phyloP scores from a whole-genome alignment of 2,888 invertebrate species.

The Aleiodes leptofemur region DNA sequence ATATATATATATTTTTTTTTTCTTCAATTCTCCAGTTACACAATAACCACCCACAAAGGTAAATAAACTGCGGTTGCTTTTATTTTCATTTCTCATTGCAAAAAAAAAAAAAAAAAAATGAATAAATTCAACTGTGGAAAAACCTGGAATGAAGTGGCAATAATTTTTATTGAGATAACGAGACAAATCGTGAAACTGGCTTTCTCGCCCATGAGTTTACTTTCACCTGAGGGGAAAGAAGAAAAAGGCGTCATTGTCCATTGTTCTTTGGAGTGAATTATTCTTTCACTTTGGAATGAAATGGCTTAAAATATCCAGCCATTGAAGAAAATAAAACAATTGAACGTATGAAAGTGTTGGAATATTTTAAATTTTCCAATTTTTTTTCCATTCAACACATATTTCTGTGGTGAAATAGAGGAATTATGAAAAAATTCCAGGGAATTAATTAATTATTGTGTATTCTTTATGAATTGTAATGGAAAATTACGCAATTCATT shows the following conservation, averaged over 20 bases:
- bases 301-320: not conserved
- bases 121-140: slow-evolving; percentile 4
- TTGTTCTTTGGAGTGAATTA: slow-evolving; percentile 58
- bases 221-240: slow-evolving; percentile 56
- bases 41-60: not conserved
- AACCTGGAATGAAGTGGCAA: slow-evolving; percentile 14
- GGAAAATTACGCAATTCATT: slow-evolving; percentile 12
- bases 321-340: slow-evolving; percentile 5
- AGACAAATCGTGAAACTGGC: slow-evolving; percentile 30
- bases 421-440: not conserved
- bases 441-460: not conserved
- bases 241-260: slow-evolving; percentile 58
- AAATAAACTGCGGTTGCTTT: slow-evolving; percentile 15
- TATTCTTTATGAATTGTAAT: not conserved
- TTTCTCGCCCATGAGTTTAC: slow-evolving; percentile 51
- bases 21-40: not conserved
- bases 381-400: not conserved
- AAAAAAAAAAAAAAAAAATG: slow-evolving; percentile 11
- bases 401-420: not conserved
- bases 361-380: slow-evolving; percentile 6
- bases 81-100: slow-evolving; percentile 3
- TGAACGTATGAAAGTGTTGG: slow-evolving; percentile 17
- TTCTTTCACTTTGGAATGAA: slow-evolving; percentile 17
- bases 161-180: slow-evolving; percentile 28
- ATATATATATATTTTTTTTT: no score